phyloP scores from a whole-genome alignment of 2,888 invertebrate genomes.

The Melanotus villosus region DNA sequence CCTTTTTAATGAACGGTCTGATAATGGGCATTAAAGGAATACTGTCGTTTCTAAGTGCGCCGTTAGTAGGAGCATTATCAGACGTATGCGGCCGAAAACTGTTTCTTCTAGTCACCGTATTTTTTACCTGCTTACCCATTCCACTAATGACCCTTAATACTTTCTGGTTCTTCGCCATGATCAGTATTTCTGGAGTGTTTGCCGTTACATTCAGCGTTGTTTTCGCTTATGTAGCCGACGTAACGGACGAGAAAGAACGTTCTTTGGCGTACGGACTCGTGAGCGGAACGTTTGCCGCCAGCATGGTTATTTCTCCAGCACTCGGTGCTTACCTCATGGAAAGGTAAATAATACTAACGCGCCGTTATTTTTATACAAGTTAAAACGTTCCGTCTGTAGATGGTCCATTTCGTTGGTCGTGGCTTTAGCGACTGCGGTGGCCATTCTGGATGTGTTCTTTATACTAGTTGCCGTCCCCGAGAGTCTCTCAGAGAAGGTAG shows the following conservation, averaged over 20 bases:
- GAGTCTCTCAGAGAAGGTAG: slow-evolving; percentile 95
- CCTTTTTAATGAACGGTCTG: slow-evolving; percentile 99
- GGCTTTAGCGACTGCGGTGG: slow-evolving; percentile 95
- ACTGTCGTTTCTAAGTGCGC: slow-evolving; percentile 97
- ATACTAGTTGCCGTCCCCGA: slow-evolving; percentile 98
- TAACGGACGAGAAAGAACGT: slow-evolving; percentile 96
- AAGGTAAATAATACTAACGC: slow-evolving; percentile 66
- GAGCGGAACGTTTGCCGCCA: slow-evolving; percentile 96
- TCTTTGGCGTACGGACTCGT: slow-evolving; percentile 96
- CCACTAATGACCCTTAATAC: slow-evolving; percentile 99
- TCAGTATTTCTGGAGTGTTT: slow-evolving; percentile 98
- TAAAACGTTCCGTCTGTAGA: slow-evolving; percentile 73
- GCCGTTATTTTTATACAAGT: slow-evolving; percentile 6
- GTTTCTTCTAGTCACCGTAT: slow-evolving; percentile 96
- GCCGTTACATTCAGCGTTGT: slow-evolving; percentile 99
- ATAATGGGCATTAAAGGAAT: slow-evolving; percentile 95
- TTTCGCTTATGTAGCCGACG: slow-evolving; percentile 99
- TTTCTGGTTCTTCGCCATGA: slow-evolving; percentile 95
- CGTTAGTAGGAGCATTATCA: slow-evolving; percentile 96
- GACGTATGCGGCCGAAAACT: slow-evolving; percentile 99
- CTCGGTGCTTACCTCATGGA: slow-evolving; percentile 92
- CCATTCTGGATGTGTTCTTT: slow-evolving; percentile 97
- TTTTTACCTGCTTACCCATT: slow-evolving; percentile 99
- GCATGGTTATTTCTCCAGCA: slow-evolving; percentile 98
- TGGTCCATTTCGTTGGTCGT: slow-evolving; percentile 85